A percentile compares a stretch with the other conserved stretches of the same genome.
These are phyloP conservation scores for Cyprinodon variegatus DNA, from an alignment of 2,113 vertebrate species.

Conservation along the genomic window DNA sequence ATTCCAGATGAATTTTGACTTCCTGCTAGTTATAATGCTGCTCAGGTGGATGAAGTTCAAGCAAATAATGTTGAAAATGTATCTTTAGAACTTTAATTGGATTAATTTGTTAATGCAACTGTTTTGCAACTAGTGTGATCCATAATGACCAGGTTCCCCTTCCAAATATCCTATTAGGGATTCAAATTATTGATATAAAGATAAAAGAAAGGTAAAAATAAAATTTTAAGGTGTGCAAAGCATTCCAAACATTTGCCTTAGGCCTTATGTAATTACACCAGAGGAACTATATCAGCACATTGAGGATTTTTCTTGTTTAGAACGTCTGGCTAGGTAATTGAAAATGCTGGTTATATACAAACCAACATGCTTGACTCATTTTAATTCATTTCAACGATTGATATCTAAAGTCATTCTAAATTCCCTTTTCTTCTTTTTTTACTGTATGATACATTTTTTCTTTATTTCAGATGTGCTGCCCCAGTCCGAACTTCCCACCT, in stretches of 20 bases:
- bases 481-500: slow-evolving; percentile 55
- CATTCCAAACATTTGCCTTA: neutral
- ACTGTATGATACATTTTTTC: neutral
- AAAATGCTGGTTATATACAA: too few relatives aligned
- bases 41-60: too few relatives aligned
- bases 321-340: neutral
- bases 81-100: too few relatives aligned
- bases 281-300: too few relatives aligned
- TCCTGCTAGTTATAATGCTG: too few relatives aligned
- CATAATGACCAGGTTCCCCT: too few relatives aligned
- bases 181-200: too few relatives aligned
- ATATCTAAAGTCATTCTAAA: neutral
- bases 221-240: neutral
- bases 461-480: slow-evolving; percentile 34
- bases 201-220: neutral
- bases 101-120: neutral
- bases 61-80: too few relatives aligned
- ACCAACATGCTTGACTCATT: neutral
- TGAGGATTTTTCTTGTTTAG: too few relatives aligned
- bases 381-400: neutral
- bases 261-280: neutral
- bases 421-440: neutral
- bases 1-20: neutral
- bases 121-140: too few relatives aligned
- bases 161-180: too few relatives aligned